These are phyloP conservation scores for Tonatia bakeri DNA, from an alignment of 2,113 vertebrate species.

Conservation along the genomic window DNA sequence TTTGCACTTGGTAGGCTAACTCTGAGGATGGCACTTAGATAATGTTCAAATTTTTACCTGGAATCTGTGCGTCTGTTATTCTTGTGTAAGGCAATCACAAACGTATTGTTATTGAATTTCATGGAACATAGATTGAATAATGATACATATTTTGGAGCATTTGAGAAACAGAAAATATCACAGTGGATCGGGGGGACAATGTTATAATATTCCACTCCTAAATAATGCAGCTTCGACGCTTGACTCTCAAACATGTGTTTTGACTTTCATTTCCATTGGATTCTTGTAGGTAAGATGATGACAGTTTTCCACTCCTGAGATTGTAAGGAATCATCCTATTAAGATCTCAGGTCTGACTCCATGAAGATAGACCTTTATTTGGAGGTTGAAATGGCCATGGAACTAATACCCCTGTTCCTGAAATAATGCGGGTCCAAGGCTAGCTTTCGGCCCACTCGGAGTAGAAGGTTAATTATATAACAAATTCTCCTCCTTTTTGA, in stretches of 20 bases:
- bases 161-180: neutral
- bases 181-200: neutral
- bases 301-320: rapidly evolving
- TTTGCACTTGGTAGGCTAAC: conserved; percentile 22
- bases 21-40: conserved; percentile 46
- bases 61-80: conserved; percentile 65
- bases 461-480: neutral
- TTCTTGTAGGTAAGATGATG: neutral
- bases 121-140: neutral
- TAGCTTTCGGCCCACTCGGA: no score
- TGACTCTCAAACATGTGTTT: rapidly evolving
- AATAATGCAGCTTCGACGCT: rapidly evolving
- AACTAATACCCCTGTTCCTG: neutral
- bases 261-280: neutral
- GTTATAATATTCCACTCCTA: rapidly evolving
- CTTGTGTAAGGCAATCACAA: conserved; percentile 53
- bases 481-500: neutral
- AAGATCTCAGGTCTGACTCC: neutral
- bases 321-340: no score
- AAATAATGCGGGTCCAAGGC: no score
- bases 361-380: neutral
- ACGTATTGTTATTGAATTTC: conserved; percentile 48
- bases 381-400: neutral
- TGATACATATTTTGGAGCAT: neutral
- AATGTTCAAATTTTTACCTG: conserved; percentile 38